Base-by-base conservation (phyloP, 2,113 vertebrate species). In the Nettapus auritus region DNA sequence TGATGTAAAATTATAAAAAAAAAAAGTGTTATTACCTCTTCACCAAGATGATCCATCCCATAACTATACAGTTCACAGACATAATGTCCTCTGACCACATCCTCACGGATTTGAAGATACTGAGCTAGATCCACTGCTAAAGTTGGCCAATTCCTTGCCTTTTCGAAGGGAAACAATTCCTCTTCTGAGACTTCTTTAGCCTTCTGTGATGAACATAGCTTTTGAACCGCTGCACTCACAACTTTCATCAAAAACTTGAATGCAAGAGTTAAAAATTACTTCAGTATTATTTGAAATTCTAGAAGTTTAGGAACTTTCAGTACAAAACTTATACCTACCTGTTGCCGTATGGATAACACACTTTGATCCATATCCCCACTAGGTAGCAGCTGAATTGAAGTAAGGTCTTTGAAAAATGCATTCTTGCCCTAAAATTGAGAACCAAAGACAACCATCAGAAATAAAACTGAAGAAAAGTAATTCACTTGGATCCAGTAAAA, bases 401-500 rank as follows among this genome's bases (percentile, higher is more conserved):
- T 99, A 69, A 99, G 98, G 67, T 99, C 99, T 97, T 99, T 99
- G 97, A 99, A 99, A 98, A 99, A 99, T 14, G 99, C 99, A 63
- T 99, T 99, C 97, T 99, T 99, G 34, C 99, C 99, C 99, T 99
- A 87, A 66, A 94, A 97, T 55, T 52, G 15, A 96, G 62, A 86
- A 91, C 4, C 94, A 80, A 81, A 90, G 63, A 79, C 53, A 53
- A 66, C 11, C 23, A 34, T 88, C 56, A 96, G 63, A 53, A 19
- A 78, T 81, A 42, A 10, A 28, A 16, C 9, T 8, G 12, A 73
- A 87, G 13, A 71, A 14, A 88, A 82, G 29, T 11, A 63, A 89
- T 63, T 21, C 4, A 12, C 48, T 76, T 64, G 38, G 17, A 83
- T 63, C 20, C 64, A 82, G 19, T 50, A 57, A 15, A n/a, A 75